phyloP scores from a whole-genome alignment of 1,140 invertebrate species.

The Anastrepha ludens region DNA sequence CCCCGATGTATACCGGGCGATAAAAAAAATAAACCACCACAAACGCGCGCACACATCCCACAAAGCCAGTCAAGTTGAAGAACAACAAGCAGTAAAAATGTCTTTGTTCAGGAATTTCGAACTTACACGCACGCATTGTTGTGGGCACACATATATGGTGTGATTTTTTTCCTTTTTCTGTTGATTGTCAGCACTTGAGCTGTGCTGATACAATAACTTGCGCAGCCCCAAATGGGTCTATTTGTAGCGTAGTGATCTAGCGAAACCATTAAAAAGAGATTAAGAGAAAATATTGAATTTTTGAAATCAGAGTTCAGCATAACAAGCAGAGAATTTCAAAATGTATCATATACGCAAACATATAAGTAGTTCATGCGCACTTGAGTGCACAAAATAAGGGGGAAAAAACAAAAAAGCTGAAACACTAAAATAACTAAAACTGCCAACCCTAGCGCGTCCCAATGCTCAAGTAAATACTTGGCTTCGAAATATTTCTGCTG shows the following conservation, averaged over 20 bases:
- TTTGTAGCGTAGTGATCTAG: background rate
- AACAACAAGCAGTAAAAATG: constrained; percentile 1
- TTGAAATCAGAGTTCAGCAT: background rate
- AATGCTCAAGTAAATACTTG: background rate
- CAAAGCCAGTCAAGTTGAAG: constrained; percentile 33
- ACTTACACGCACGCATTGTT: background rate
- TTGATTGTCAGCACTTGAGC: background rate
- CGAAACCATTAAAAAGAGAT: constrained; percentile 10
- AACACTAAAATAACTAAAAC: background rate
- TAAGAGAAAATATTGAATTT: constrained; percentile 4
- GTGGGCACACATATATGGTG: too few relatives aligned
- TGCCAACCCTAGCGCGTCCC: background rate
- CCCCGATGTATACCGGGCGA: background rate
- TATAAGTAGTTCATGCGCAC: too few relatives aligned
- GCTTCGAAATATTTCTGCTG: background rate
- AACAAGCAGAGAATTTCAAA: background rate
- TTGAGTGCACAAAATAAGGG: background rate
- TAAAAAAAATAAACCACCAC: background rate
- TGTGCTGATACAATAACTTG: background rate
- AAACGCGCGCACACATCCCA: background rate
- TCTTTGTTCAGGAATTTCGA: background rate
- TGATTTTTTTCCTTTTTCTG: too few relatives aligned
- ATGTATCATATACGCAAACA: too few relatives aligned
- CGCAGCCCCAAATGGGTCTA: background rate
- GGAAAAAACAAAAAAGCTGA: background rate